Conservation (phyloP, 2,797 vertebrate genomes). For the Lithobates sylvaticus region DNA sequence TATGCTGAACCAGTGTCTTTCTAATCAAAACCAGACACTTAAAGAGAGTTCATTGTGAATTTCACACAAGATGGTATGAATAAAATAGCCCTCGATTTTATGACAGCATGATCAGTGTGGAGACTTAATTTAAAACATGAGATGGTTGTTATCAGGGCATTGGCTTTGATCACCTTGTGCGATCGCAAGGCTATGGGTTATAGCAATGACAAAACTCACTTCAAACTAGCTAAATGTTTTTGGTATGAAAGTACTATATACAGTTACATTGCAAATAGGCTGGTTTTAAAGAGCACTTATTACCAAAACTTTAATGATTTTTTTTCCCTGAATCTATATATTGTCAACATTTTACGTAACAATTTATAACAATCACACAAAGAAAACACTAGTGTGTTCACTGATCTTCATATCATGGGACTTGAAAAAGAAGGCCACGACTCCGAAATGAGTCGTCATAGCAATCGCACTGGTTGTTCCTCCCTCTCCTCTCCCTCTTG, state of each 20-base stretch:
- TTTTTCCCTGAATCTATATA: too few species aligned
- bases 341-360: too few species aligned
- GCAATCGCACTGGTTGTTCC: too few species aligned
- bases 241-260: not conserved
- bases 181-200: not conserved
- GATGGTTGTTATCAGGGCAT: not conserved
- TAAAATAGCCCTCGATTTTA: conserved; percentile 2
- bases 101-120: not conserved
- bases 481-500: too few species aligned
- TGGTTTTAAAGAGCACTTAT: too few species aligned
- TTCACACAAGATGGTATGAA: not conserved
- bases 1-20: not conserved
- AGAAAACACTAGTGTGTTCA: too few species aligned
- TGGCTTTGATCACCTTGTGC: conserved; percentile 36
- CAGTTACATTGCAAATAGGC: too few species aligned
- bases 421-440: too few species aligned
- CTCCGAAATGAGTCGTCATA: too few species aligned
- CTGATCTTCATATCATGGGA: too few species aligned
- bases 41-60: not conserved
- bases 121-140: conserved; percentile 27
- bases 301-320: too few species aligned
- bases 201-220: not conserved
- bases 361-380: too few species aligned
- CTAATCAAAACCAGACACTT: conserved; percentile 18
- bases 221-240: not conserved